Percentiles rank a stretch among this genome's conserved stretches.
Evolutionary conservation across 2,113 vertebrate species (phyloP).

Genomic region (Tilapia sparmanii): DNA sequence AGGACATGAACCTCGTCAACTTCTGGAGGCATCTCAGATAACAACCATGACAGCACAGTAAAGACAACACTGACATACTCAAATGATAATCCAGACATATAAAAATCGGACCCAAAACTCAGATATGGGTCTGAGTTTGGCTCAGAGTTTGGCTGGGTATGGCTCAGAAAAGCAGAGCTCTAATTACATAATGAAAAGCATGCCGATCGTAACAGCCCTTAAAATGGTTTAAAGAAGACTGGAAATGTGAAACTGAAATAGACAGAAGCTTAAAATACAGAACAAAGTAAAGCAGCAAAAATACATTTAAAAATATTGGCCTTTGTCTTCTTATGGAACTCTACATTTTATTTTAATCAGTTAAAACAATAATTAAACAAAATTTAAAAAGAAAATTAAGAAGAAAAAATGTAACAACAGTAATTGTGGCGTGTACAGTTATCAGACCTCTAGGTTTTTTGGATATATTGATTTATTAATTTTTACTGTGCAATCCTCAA

Average conservation of each 20-base stretch:
- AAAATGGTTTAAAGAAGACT: neutral
- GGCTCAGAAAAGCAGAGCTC: neutral
- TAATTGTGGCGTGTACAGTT: neutral
- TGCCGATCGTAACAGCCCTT: neutral
- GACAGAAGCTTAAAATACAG: neutral
- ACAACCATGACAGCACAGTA: neutral
- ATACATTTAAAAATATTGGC: neutral
- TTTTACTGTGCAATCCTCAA: neutral
- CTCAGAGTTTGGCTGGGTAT: too few relatives aligned
- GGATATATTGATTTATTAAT: neutral
- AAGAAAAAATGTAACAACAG: neutral
- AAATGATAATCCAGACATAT: neutral
- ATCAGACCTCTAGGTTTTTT: neutral
- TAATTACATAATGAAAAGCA: neutral
- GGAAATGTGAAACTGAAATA: neutral
- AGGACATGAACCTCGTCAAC: neutral
- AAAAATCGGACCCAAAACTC: neutral
- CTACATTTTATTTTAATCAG: neutral
- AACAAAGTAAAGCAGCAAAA: neutral
- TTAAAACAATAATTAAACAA: neutral
- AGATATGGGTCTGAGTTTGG: too few relatives aligned
- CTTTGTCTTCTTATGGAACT: neutral
- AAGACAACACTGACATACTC: neutral
- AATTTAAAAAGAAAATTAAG: neutral
- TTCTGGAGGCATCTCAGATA: neutral